Evolutionary conservation across 1,140 invertebrate species (phyloP), one percentile per base, ranked within the genome.

Genomic region (Drosophila aff.): DNA sequence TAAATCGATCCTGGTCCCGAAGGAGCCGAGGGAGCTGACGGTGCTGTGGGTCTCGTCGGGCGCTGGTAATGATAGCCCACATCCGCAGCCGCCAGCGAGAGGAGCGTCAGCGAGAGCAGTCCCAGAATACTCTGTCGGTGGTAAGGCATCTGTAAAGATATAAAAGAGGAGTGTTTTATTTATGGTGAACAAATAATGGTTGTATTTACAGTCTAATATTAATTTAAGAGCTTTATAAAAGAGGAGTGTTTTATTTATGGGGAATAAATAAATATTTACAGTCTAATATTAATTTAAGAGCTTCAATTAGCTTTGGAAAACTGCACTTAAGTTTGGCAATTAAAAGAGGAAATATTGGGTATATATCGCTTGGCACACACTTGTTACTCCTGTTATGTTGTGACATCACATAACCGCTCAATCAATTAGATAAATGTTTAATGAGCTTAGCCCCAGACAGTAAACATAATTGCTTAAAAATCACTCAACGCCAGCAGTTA

Each of bases 401-500:
- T 75, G 82, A 75, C 82, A 81, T 85, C 81, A 78, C 65, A 89
- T 84, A 61, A 79, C 36, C 33, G 44, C 49, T 79, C 69, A 84
- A 89, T 89, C 84, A 89, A 76, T 84, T 52, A 43, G 55, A 90
- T 84, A 83, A 84, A 87, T 84, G 63, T 81, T 87, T 89, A 89
- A 87, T 89, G 84, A 76, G 84, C 72, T 50, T 1, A 21, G 49
- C 21, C 33, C 38, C 47, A 79, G 69, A 55, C 69, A n/a, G 65
- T 67, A 72, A 89, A 78, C 80, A 74, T 81, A 87, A 87, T 89
- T 83, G 81, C 73, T 61, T 49, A 62, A 80, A 76, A 89, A 75
- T 79, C 81, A 84, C 77, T 89, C 53, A 74, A 58, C 38, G 57
- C 41, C 62, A 43, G 52, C 53, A 36, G 21, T 41, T 64, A 8